A percentile compares a stretch with the other conserved stretches of the same genome.
Conservation (phyloP, 2,113 vertebrate species). For the Hyla sarda region DNA sequence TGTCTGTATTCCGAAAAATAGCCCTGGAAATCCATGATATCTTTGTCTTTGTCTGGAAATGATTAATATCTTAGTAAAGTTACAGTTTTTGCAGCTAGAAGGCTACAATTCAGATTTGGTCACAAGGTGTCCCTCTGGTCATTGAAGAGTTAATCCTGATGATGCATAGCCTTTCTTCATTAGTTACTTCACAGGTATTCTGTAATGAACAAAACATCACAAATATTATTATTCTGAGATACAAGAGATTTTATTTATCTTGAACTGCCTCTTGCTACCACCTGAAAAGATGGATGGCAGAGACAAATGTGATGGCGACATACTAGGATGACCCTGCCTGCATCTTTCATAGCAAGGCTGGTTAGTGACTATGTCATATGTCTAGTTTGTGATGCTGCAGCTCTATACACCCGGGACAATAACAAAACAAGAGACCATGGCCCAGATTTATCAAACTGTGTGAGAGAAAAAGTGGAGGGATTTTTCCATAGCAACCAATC, state of each 20-base stretch:
- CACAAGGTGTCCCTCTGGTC: background rate
- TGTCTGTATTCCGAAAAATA: background rate
- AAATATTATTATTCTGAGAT: no score
- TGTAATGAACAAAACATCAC: constrained; percentile 13
- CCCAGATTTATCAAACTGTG: no score
- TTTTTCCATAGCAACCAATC: no score
- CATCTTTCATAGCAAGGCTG: no score
- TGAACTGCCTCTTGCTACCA: no score
- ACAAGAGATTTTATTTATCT: no score
- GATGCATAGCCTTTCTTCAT: background rate
- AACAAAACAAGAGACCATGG: no score
- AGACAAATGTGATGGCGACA: background rate
- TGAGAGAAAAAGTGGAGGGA: background rate
- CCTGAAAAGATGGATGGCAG: background rate
- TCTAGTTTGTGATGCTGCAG: background rate
- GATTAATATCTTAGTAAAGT: background rate
- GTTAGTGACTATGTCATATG: no score
- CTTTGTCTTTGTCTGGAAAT: background rate
- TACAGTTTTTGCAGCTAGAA: background rate
- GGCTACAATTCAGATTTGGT: background rate
- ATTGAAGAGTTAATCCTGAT: background rate
- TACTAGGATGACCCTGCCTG: no score
- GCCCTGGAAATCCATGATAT: background rate
- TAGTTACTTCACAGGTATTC: background rate
- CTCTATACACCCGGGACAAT: no score